Evolutionary conservation across 2,797 vertebrate genomes (phyloP), one percentile per base, ranked within the genome.

Genomic region (Orientallactaga sibirica): DNA sequence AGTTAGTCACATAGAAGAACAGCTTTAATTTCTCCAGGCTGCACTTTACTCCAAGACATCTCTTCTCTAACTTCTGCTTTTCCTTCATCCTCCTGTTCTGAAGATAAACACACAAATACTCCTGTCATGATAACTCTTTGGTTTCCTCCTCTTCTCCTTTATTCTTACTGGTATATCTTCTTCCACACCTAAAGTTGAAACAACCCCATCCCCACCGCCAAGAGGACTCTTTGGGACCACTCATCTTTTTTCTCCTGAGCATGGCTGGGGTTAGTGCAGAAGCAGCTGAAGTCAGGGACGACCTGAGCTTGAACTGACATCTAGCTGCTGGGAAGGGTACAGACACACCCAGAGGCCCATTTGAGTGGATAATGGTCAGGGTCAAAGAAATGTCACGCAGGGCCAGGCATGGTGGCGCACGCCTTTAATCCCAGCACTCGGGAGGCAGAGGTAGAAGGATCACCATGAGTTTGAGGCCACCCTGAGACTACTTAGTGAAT

Each of bases 21-120:
- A 27, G 76, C 15, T 81, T 96, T 27, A 22, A 20, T 37, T 90
- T 94, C 82, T 82, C 70, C 92, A 84, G 37, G 24, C 58, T 92
- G 24, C 68, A 71, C 7, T 81, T 89, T 91, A 93, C 27, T 52
- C 71, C 11, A 84, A 81, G 27, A 41, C 62, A 61, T 20, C 22
- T 64, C 19, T 91, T 82, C 58, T 86, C 18, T 76, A 85, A 87
- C 5, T 88, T 12, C 29, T n/a, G 24, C 48, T 70, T 90, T 90
- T 43, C 27, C n/a, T 81, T 70, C 64, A 14, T 25, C 6, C 48
- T 33, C 43, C 37, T 16, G 11, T 79, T 19, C n/a, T 88, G 87
- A 83, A 43, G 67, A 91, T 22, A 93, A 93, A 88, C 37, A 90
- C 7, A n/a, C 55, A 48, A 85, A 78, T 9, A n/a, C n/a, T 70